phyloP scores from a whole-genome alignment of 2,113 vertebrate species.

The Glaucomys volans region DNA sequence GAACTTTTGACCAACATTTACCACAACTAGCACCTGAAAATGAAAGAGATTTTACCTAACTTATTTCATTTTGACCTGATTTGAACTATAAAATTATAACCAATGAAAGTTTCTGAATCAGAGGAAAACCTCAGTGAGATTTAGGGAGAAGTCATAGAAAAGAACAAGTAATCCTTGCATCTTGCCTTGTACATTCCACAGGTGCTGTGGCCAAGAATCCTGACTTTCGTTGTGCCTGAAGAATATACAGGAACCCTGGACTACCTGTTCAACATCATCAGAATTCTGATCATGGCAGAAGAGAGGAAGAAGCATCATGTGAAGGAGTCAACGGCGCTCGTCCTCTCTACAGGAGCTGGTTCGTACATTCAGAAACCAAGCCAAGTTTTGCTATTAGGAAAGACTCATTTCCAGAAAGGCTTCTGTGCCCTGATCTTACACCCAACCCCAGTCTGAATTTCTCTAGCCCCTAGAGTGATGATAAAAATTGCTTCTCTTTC shows the following conservation, averaged over 20 bases:
- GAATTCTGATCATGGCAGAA: slow-evolving; percentile 77
- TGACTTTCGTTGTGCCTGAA: slow-evolving; percentile 74
- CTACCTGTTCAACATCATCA: slow-evolving; percentile 74
- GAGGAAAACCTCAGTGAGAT: not conserved
- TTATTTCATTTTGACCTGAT: not conserved
- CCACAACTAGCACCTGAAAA: not conserved
- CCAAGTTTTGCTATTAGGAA: not conserved
- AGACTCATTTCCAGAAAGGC: slow-evolving; percentile 32
- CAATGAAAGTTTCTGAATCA: not conserved
- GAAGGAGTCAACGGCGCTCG: slow-evolving; percentile 74
- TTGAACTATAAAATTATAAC: not conserved
- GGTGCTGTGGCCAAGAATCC: slow-evolving; percentile 79
- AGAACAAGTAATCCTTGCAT: not conserved
- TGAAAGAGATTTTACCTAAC: not conserved
- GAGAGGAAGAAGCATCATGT: slow-evolving; percentile 62
- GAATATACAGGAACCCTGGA: slow-evolving; percentile 73
- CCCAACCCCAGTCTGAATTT: not conserved
- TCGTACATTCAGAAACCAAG: slow-evolving; percentile 53
- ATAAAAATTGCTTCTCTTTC: slow-evolving; percentile 70
- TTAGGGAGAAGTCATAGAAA: not conserved
- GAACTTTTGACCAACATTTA: not conserved
- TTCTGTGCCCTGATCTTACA: not conserved
- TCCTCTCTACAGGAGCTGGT: slow-evolving; percentile 79
- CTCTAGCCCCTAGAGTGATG: not conserved
- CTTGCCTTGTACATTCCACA: not conserved